phyloP scores from a whole-genome alignment of 2,888 invertebrate species.

The Frankliniella fusca region DNA sequence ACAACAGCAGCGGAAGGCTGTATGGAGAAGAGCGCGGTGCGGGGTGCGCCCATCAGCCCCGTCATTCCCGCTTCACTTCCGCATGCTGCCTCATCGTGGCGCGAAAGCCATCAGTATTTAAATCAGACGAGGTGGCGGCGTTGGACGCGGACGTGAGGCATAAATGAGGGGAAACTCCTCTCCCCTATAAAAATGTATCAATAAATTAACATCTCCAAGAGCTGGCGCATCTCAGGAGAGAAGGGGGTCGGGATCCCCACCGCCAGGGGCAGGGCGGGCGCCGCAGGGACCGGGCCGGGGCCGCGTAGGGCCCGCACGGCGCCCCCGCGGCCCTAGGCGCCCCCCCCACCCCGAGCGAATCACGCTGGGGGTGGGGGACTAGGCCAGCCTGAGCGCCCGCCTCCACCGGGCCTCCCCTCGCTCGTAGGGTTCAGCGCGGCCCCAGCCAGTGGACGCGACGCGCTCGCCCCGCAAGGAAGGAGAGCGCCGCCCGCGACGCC shows the following conservation, averaged over 20 bases:
- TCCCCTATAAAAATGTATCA: no score
- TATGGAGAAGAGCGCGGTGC: neutral
- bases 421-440: no score
- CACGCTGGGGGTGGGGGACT: neutral
- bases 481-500: neutral
- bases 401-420: no score
- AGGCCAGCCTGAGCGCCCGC: neutral
- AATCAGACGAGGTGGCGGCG: neutral
- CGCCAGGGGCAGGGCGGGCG: no score
- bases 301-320: no score
- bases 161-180: no score
- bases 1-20: neutral
- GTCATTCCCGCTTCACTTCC: neutral
- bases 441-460: neutral
- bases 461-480: neutral
- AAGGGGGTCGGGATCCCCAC: no score
- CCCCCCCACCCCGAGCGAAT: neutral
- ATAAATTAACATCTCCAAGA: no score
- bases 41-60: neutral
- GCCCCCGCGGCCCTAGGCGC: no score
- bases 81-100: neutral
- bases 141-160: neutral
- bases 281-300: no score
- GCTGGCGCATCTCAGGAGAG: no score
- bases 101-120: neutral